phyloP scores from a whole-genome alignment of 2,888 invertebrate genomes.

The Pristionchus arcanus region DNA sequence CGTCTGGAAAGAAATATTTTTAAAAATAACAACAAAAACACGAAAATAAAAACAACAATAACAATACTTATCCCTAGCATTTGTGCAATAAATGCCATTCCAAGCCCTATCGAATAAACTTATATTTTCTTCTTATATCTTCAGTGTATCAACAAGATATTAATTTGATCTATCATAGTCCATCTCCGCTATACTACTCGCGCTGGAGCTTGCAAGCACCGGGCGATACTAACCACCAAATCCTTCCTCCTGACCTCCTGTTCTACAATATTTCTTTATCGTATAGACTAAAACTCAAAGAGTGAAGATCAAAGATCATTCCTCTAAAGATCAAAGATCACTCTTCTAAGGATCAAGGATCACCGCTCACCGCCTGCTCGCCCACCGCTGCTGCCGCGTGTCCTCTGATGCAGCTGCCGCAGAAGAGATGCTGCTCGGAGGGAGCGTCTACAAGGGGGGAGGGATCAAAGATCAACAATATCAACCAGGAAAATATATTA shows the following conservation, averaged over 20 bases:
- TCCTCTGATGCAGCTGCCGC: background rate
- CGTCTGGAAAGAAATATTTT: background rate
- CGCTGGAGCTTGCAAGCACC: too few relatives aligned
- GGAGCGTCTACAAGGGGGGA: background rate
- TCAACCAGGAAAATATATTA: background rate
- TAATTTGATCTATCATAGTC: too few relatives aligned
- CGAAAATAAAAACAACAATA: background rate
- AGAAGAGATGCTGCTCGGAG: slow-evolving; percentile 41
- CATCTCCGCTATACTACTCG: too few relatives aligned
- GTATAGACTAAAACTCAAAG: background rate
- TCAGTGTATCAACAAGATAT: too few relatives aligned
- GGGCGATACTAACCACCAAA: too few relatives aligned
- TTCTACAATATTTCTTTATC: too few relatives aligned
- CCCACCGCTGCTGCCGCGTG: background rate
- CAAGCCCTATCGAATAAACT: too few relatives aligned
- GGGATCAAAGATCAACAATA: background rate
- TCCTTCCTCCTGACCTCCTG: too few relatives aligned
- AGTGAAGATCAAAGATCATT: background rate
- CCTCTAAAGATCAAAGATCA: slow-evolving; percentile 9
- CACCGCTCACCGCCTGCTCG: background rate
- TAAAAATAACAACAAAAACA: background rate
- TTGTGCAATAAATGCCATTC: too few relatives aligned
- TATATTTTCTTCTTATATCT: too few relatives aligned
- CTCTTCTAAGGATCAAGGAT: background rate
- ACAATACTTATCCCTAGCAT: background rate